Evolutionary conservation across 2,888 invertebrate species (phyloP).

Genomic region (Heteromurus nitidus): DNA sequence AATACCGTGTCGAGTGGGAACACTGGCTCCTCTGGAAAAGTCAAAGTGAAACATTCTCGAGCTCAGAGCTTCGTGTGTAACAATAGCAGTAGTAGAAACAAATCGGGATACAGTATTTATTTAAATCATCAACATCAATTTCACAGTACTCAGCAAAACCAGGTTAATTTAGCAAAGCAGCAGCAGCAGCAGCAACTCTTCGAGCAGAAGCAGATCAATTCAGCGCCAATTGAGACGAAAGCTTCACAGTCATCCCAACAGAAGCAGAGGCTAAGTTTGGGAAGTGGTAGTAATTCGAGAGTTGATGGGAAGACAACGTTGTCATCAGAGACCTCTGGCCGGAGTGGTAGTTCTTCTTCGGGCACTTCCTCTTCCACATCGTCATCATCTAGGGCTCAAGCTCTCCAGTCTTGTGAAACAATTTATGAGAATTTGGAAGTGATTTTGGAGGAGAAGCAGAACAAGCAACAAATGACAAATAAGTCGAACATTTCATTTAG

Average conservation of each 20-base stretch:
- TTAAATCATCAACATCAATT: slow-evolving; percentile 59
- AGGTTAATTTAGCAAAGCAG: slow-evolving; percentile 53
- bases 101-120: slow-evolving; percentile 61
- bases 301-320: background rate
- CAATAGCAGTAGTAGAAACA: slow-evolving; percentile 54
- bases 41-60: slow-evolving; percentile 71
- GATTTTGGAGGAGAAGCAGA: slow-evolving; percentile 69
- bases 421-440: slow-evolving; percentile 73
- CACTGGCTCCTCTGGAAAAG: slow-evolving; percentile 27
- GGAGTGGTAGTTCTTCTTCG: slow-evolving; percentile 6
- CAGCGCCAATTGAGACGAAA: too few species aligned
- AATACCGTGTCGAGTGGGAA: slow-evolving; percentile 27
- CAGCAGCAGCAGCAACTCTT: slow-evolving; percentile 49
- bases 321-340: background rate
- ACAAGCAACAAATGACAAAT: slow-evolving; percentile 47
- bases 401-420: slow-evolving; percentile 65
- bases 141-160: slow-evolving; percentile 59
- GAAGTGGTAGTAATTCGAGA: background rate
- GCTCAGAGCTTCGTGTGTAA: slow-evolving; percentile 73
- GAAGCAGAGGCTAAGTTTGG: background rate
- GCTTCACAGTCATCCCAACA: slow-evolving; percentile 8
- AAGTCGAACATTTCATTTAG: slow-evolving; percentile 25
- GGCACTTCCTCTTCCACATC: background rate
- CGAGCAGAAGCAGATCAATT: slow-evolving; percentile 35
- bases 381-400: background rate